These are phyloP conservation scores for Caenorhabditis imperialis DNA, from an alignment of 2,888 invertebrate genomes.

Conservation along the genomic window DNA sequence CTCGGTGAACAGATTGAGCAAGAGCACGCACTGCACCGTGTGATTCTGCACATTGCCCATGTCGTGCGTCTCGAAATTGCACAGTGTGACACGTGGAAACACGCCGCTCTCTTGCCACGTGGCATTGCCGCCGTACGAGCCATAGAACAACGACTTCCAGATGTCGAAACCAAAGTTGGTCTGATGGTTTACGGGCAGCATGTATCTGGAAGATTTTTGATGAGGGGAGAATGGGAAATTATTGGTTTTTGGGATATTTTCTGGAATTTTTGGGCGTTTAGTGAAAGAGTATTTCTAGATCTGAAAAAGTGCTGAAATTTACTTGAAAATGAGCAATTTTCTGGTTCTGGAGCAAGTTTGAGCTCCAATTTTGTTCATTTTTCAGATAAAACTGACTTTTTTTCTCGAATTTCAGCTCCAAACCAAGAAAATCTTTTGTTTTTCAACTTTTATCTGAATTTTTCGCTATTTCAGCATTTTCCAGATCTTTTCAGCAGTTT, in stretches of 20 bases:
- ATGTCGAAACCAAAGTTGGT: constrained; percentile 69
- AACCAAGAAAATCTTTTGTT: neutral
- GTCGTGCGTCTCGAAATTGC: constrained; percentile 77
- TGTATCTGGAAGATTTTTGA: constrained; percentile 55
- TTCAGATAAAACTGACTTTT: neutral
- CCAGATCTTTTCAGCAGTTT: too few species aligned
- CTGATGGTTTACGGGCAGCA: constrained; percentile 57
- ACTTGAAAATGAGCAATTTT: too few species aligned
- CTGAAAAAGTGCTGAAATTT: too few species aligned
- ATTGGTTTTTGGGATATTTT: too few species aligned
- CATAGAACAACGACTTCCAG: constrained; percentile 63
- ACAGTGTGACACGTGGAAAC: constrained; percentile 77
- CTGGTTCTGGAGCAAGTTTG: neutral
- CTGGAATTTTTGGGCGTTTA: too few species aligned
- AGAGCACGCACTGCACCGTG: constrained; percentile 76
- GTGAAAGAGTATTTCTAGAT: too few species aligned
- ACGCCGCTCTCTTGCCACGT: constrained; percentile 76
- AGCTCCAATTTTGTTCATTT: too few species aligned
- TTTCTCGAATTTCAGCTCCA: neutral
- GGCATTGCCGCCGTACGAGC: constrained; percentile 63
- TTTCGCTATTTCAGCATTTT: neutral
- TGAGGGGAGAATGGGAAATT: neutral
- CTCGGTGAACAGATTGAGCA: constrained; percentile 76
- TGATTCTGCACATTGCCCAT: constrained; percentile 76
- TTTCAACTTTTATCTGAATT: neutral